Percentiles rank a stretch among this genome's conserved stretches.
Conservation (phyloP, 2,888 invertebrate species). For the Drosophila meridiana region DNA sequence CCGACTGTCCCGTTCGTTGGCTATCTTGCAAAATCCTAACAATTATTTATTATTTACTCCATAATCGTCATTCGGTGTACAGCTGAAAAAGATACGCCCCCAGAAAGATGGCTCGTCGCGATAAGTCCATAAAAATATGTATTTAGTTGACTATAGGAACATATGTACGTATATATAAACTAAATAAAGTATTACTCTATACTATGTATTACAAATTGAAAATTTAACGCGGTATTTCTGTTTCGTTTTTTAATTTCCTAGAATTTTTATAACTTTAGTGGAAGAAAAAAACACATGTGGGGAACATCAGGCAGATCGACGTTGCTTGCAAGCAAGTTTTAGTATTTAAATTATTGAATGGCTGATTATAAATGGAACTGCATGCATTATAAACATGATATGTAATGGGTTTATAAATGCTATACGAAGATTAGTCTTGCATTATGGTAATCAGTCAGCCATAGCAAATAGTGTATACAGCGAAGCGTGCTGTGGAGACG, state of each 20-base stretch:
- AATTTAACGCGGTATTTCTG: constrained; percentile 39
- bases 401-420: constrained; percentile 9
- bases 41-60: constrained; percentile 28
- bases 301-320: constrained; percentile 41
- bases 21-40: constrained; percentile 38
- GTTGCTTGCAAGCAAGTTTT: constrained; percentile 5
- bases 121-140: constrained; percentile 36
- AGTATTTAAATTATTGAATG: constrained; percentile 9
- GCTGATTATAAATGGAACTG: constrained; percentile 28
- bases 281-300: constrained; percentile 53
- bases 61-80: constrained; percentile 27
- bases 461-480: constrained; percentile 13
- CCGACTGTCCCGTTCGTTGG: constrained; percentile 9
- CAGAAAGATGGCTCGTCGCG: constrained; percentile 48
- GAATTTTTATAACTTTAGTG: constrained; percentile 32
- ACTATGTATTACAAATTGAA: constrained; percentile 27
- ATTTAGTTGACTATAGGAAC: constrained; percentile 1
- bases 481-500: background rate
- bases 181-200: constrained; percentile 9
- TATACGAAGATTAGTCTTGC: constrained; percentile 26
- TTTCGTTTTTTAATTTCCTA: constrained; percentile 31
- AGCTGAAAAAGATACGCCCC: constrained; percentile 42
- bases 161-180: constrained; percentile 6
- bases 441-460: constrained; percentile 35
- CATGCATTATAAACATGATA: constrained; percentile 12